A percentile compares a stretch with the other conserved stretches of the same genome.
Evolutionary conservation across 2,888 invertebrate species (phyloP).

Genomic region (Invenusta paracnida): DNA sequence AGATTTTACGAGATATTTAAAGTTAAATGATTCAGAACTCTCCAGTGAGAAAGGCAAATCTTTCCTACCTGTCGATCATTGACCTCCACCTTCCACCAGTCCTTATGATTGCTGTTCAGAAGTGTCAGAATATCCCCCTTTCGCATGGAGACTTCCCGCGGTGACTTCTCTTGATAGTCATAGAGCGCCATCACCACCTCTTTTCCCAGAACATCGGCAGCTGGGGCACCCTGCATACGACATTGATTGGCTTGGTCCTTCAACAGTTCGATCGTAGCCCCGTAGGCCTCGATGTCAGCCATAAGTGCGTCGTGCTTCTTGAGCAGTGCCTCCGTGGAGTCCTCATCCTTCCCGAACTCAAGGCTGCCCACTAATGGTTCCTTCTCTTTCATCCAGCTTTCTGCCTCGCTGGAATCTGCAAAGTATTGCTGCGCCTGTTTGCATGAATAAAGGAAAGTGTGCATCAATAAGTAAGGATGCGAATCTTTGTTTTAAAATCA

Average conservation of each 20-base stretch:
- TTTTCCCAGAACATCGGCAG: constrained; percentile 87
- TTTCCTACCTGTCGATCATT: constrained; percentile 69
- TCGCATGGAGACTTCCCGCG: constrained; percentile 98
- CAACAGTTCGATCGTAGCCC: constrained; percentile 79
- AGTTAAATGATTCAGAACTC: too few species aligned
- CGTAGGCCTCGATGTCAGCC: constrained; percentile 92
- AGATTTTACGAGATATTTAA: too few species aligned
- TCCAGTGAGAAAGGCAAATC: too few species aligned
- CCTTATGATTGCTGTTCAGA: constrained; percentile 96
- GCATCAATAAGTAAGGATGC: too few species aligned
- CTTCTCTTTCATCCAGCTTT: constrained; percentile 64
- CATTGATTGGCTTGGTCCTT: constrained; percentile 88
- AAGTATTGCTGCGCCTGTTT: constrained; percentile 81
- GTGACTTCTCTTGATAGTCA: constrained; percentile 96
- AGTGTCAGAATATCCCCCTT: constrained; percentile 93
- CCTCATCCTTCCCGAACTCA: constrained; percentile 97
- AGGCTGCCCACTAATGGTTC: constrained; percentile 85
- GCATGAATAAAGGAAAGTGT: too few species aligned
- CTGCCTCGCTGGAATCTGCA: constrained; percentile 99
- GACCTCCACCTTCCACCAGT: constrained; percentile 99
- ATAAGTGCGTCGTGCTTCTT: constrained; percentile 97
- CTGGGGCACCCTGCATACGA: constrained; percentile 77
- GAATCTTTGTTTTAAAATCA: too few species aligned
- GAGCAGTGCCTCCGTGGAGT: constrained; percentile 88
- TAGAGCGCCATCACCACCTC: constrained; percentile 96